Conservation (phyloP, 2,113 vertebrate species). For the Stercorarius parasiticus region DNA sequence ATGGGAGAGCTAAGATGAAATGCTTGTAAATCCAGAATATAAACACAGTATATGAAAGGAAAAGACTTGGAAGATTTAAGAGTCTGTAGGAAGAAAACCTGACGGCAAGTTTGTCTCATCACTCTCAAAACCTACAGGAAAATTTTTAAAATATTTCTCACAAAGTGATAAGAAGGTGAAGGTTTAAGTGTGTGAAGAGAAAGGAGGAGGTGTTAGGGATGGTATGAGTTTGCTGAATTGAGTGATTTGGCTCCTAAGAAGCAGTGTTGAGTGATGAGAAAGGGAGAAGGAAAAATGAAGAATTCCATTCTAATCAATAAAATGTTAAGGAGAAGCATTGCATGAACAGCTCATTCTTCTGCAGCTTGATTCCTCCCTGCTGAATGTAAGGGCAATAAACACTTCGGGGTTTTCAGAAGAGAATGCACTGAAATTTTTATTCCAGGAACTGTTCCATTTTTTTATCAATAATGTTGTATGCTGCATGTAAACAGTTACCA, state of each 20-base stretch:
- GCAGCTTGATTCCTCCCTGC: background rate
- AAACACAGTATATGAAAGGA: background rate
- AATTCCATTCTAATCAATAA: background rate
- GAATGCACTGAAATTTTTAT: background rate
- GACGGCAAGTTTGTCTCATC: background rate
- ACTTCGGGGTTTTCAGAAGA: background rate
- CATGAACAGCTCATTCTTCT: background rate
- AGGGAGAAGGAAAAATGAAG: background rate
- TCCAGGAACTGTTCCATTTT: background rate
- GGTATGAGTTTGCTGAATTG: background rate
- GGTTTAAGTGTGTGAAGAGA: background rate
- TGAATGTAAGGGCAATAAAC: background rate
- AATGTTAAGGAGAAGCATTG: background rate
- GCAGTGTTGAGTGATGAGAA: background rate
- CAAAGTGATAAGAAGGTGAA: background rate
- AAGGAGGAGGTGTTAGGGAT: background rate
- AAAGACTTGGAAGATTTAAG: background rate
- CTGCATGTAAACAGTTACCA: background rate
- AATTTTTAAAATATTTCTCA: background rate
- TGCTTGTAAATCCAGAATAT: background rate
- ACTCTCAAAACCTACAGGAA: background rate
- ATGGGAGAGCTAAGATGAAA: background rate
- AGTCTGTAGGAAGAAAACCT: background rate
- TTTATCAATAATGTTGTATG: background rate
- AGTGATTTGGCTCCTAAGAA: background rate